phyloP scores from a whole-genome alignment of 2,888 invertebrate species.

The Piscicola geometra region DNA sequence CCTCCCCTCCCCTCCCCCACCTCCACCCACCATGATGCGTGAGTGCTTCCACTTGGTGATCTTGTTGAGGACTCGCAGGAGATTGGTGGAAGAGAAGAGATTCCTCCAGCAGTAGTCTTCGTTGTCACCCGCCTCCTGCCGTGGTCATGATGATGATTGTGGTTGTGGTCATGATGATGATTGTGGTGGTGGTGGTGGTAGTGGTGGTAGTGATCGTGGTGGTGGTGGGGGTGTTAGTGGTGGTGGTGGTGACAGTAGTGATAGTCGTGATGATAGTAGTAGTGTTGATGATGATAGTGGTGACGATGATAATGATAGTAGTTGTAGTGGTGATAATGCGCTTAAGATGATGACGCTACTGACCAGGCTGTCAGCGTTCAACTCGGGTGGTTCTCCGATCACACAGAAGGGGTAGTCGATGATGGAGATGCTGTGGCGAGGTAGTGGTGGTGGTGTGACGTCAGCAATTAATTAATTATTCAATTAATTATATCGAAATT shows the following conservation, averaged over 20 bases:
- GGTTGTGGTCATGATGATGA: not conserved
- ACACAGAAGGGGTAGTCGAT: slow-evolving; percentile 93
- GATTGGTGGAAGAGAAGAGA: slow-evolving; percentile 93
- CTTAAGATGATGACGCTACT: slow-evolving; percentile 37
- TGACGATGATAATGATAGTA: too few relatives aligned
- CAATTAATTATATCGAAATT: too few relatives aligned
- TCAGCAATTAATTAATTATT: too few relatives aligned
- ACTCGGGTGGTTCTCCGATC: slow-evolving; percentile 86
- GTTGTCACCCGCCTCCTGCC: slow-evolving; percentile 60
- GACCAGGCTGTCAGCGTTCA: slow-evolving; percentile 78
- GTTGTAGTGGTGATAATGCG: too few relatives aligned
- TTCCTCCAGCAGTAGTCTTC: slow-evolving; percentile 88
- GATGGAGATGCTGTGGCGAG: slow-evolving; percentile 69
- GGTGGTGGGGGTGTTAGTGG: too few relatives aligned
- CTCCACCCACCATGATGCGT: slow-evolving; percentile 63
- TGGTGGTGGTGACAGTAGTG: too few relatives aligned
- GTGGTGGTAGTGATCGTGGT: too few relatives aligned
- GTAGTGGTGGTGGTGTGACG: too few relatives aligned
- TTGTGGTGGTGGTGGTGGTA: too few relatives aligned
- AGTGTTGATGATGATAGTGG: too few relatives aligned
- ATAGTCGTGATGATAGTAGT: too few relatives aligned
- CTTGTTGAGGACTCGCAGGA: slow-evolving; percentile 91
- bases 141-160: not conserved
- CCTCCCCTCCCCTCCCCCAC: too few relatives aligned
- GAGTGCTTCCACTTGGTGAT: slow-evolving; percentile 99